A percentile compares a stretch with the other conserved stretches of the same genome.
Evolutionary conservation across 2,888 invertebrate species (phyloP).

Genomic region (Antitype chi): DNA sequence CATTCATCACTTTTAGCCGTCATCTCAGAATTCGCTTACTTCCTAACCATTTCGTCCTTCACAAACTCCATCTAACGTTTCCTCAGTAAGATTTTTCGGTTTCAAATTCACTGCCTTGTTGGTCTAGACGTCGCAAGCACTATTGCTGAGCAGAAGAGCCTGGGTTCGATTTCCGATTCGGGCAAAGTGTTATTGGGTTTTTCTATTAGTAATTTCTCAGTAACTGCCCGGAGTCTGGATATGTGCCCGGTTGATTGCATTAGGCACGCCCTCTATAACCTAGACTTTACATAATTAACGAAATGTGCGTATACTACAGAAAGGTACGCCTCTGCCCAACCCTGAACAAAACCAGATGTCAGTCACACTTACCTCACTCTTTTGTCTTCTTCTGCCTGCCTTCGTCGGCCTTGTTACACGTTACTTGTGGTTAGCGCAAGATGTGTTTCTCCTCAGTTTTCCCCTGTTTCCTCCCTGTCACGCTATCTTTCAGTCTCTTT

Average conservation of each 20-base stretch:
- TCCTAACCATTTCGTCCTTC: neutral
- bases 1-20: neutral
- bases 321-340: neutral
- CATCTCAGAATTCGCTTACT: neutral
- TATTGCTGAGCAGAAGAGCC: neutral
- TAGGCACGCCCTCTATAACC: neutral
- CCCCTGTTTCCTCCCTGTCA: neutral
- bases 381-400: neutral
- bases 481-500: neutral
- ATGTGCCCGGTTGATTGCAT: neutral
- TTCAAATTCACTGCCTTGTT: neutral
- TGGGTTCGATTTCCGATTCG: neutral
- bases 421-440: neutral
- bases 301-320: neutral
- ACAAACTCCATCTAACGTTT: too few relatives aligned
- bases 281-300: neutral
- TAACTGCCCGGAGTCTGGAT: neutral
- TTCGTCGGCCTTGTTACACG: too few relatives aligned
- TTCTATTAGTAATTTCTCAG: neutral
- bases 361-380: neutral
- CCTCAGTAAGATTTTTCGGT: neutral
- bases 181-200: neutral
- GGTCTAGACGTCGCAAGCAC: too few relatives aligned
- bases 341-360: neutral
- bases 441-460: neutral